These are phyloP conservation scores for Lysandra coridon DNA, from an alignment of 2,888 invertebrate genomes.

Conservation along the genomic window DNA sequence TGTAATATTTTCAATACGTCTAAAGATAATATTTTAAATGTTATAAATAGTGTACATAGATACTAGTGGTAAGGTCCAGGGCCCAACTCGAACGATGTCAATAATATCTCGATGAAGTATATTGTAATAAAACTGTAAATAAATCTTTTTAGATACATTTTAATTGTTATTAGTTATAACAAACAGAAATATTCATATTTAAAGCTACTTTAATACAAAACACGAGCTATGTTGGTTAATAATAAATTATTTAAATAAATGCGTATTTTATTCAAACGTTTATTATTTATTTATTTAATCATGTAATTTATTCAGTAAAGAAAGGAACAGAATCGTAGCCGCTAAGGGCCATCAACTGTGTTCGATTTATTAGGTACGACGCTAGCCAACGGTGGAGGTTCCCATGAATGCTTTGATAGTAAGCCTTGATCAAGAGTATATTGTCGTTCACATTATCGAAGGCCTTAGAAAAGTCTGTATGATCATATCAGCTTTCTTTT, in stretches of 20 bases:
- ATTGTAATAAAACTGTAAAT: neutral
- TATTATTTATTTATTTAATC: no score
- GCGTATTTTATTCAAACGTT: neutral
- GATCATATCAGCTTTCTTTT: no score
- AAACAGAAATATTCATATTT: neutral
- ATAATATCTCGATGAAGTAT: neutral
- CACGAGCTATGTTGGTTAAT: conserved; percentile 24
- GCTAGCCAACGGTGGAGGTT: no score
- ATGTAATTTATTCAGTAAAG: neutral
- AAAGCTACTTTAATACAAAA: conserved; percentile 8
- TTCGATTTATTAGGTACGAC: neutral
- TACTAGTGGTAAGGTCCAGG: neutral
- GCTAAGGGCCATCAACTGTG: no score
- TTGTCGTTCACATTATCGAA: no score
- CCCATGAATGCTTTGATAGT: no score
- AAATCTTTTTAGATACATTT: neutral
- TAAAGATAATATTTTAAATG: neutral
- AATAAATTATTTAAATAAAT: conserved; percentile 27
- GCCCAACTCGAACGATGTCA: neutral
- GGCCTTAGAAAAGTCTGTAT: no score
- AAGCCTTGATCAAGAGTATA: no score
- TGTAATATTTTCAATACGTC: neutral
- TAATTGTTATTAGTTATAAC: conserved; percentile 3
- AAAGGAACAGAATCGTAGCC: neutral
- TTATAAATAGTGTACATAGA: conserved; percentile 1